Evolutionary conservation across 2,888 invertebrate species (phyloP), one percentile per base, ranked within the genome.

Genomic region (Drosophila austrosaltans): DNA sequence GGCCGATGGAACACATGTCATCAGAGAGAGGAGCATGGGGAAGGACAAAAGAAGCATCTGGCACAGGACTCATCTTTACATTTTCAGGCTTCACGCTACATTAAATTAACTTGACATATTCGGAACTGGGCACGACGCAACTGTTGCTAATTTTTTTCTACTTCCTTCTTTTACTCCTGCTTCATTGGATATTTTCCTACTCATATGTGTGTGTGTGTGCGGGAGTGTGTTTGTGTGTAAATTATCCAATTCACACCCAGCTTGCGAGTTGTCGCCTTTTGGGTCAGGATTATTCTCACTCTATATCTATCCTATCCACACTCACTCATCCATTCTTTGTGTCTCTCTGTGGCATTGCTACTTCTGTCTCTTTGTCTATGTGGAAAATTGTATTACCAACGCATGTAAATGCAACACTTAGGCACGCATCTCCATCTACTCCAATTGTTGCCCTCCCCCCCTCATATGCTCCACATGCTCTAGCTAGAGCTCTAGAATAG

Each of bases 241-340:
- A 82, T 87, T 89, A 89, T 89, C 89, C 88, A 86, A 89, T 89
- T 89, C 89, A 87, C 89, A 86, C 87, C 79, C 79, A 81, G 69
- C 57, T 48, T 75, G 76, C 83, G 87, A 73, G 70, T 63, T 71
- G 66, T 72, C 67, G 70, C 67, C 75, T 40, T 39, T 61, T 28
- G 62, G 59, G 59, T n/a, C 28, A 42, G 40, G 58, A 57, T 39
- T 39, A 25, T 57, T 8, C 56, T 32, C 40, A 4, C 42, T 36
- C 36, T 10, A 2, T 20, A 36, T 39, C 32, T 10, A 10, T 30
- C 10, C 20, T 39, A n/a, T 16, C 64, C 28, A 7, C 7, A 28
- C 59, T 65, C 44, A 8, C 16, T 20, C 12, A 30, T 22, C 22
- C 62, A 22, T 12, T 30, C 22, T 12, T 32, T 28, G 69, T 12